Percentiles rank a stretch among this genome's conserved stretches.
Evolutionary conservation across 2,113 vertebrate genomes (phyloP).

Genomic region (Syngnathus typhle): DNA sequence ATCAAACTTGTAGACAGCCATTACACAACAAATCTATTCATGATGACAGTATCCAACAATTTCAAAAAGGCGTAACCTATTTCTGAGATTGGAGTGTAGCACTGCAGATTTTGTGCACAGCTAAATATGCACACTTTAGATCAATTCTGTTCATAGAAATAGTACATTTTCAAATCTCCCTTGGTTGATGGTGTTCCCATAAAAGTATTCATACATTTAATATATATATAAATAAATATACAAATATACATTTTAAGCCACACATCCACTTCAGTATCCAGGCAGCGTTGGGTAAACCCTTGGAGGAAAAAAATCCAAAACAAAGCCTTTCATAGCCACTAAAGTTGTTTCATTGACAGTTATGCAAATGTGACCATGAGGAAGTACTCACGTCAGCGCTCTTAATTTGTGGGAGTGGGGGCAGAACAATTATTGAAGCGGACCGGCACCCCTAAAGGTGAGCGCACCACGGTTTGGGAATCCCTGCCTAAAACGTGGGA

Average conservation of each 20-base stretch:
- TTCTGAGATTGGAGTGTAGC: too few species aligned
- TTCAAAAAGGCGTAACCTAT: too few species aligned
- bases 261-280: too few species aligned
- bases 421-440: neutral
- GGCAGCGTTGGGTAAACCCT: neutral
- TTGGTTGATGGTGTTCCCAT: neutral
- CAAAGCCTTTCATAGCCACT: neutral
- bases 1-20: neutral
- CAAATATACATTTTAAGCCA: neutral
- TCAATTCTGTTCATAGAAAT: neutral
- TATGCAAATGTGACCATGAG: neutral
- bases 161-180: neutral
- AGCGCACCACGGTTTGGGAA: neutral
- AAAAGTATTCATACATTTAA: too few species aligned
- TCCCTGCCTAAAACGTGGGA: neutral
- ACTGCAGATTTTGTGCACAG: too few species aligned
- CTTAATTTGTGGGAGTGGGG: neutral
- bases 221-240: too few species aligned
- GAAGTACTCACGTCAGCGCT: neutral
- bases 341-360: neutral
- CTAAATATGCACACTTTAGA: too few species aligned
- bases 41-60: neutral
- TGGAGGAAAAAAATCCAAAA: neutral
- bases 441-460: neutral
- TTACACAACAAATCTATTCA: neutral